Evolutionary conservation across 2,113 vertebrate species (phyloP), one percentile per base, ranked within the genome.

Genomic region (Aptenodytes patagonicus): DNA sequence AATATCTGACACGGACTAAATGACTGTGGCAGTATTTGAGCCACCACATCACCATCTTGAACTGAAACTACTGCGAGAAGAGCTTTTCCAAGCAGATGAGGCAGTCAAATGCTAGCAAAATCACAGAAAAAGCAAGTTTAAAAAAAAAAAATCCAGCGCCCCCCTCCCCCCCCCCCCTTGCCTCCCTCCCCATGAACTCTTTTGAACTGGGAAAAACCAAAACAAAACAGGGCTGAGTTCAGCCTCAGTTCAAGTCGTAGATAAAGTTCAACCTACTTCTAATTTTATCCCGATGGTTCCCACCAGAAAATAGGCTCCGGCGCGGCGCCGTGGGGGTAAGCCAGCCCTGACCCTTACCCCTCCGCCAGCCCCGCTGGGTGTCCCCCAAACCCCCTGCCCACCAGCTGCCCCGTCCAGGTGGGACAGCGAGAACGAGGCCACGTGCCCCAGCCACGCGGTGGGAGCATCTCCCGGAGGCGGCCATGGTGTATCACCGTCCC

Each of bases 241-340:
- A 95, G 42, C 51, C 72, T 83, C 80, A 66, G 86, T 95, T 97
- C 83, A 86, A 85, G 71, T 14, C 0, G 0, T 29, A 95, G 95
- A 87, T 83, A 88, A 94, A 96, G 91, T 93, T 91, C 90, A 96
- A 55, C 44, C 60, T 69, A 60, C 24, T 91, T 94, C 95, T 90
- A 90, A 95, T 94, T 96, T 88, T 88, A 92, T 88, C 90, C 62
- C 2, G 2, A 87, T 2, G 8, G 44, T 96, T 96, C 95, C 95
- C 92, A 94, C 52, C 72, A 91, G 83, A 81, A 91, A 84, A 78
- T 0, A 17, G 26, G 15, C 68, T 81, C 46, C 0, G 2, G 32
- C 5, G 2, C 0, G 0, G 51, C 0, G 2, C 44, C 5, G 4
- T 6, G 51, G 7, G 47, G 17, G 15, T 9, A 29, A 78, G 19